These are phyloP conservation scores for Uria aalge DNA, from an alignment of 2,113 vertebrate species.

Conservation along the genomic window DNA sequence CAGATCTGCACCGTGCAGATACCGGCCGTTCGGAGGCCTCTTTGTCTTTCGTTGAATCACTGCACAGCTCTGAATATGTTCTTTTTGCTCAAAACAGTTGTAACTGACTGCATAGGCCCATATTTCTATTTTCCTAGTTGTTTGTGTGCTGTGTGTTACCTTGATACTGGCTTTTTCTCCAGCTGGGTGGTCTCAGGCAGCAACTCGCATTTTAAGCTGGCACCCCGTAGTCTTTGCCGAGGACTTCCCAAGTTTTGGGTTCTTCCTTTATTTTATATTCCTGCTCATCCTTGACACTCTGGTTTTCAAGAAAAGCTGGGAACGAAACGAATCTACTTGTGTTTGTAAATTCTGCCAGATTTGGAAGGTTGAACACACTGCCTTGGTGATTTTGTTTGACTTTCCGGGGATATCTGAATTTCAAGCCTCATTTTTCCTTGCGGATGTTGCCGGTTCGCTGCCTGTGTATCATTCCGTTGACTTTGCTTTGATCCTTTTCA, in stretches of 20 bases:
- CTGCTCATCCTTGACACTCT: background rate
- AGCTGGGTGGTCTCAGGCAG: background rate
- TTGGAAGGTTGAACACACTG: background rate
- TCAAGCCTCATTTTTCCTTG: background rate
- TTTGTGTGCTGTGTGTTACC: rapidly evolving
- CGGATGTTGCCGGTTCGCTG: background rate
- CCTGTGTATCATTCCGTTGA: background rate
- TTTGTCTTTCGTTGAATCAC: too few relatives aligned
- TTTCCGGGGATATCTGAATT: background rate
- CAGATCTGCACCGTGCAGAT: background rate
- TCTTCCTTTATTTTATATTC: background rate
- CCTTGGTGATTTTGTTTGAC: background rate
- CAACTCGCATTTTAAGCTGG: background rate
- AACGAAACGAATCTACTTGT: background rate
- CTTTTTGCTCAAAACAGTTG: rapidly evolving
- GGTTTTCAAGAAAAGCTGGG: background rate
- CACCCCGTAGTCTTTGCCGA: rapidly evolving
- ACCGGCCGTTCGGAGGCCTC: rapidly evolving
- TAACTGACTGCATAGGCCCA: rapidly evolving
- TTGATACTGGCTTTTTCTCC: background rate
- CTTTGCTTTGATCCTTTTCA: background rate
- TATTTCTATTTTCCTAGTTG: background rate
- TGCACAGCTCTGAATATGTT: rapidly evolving
- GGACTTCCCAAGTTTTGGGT: background rate
- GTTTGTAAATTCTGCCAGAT: background rate